These are phyloP conservation scores for Acronicta psi DNA, from an alignment of 2,888 invertebrate genomes.

Conservation along the genomic window DNA sequence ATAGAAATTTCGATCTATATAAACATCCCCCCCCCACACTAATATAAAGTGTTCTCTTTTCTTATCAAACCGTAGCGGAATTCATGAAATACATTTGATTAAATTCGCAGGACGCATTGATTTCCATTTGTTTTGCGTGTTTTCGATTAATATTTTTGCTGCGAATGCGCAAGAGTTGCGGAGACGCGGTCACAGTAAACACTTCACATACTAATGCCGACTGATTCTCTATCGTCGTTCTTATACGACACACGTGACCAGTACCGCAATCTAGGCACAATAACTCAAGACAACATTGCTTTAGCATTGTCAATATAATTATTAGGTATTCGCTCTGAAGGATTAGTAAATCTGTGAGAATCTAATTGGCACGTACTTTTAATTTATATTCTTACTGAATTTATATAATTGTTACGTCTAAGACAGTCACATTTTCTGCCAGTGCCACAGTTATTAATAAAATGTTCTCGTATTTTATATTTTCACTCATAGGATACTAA, in stretches of 20 bases:
- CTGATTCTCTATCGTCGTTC: constrained; percentile 34
- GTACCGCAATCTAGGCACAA: constrained; percentile 37
- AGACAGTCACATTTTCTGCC: neutral
- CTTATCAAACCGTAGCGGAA: constrained; percentile 21
- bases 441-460: neutral
- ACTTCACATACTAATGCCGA: constrained; percentile 41
- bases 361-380: neutral
- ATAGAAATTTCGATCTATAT: constrained; percentile 2
- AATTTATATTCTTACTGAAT: neutral
- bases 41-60: constrained; percentile 23
- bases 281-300: constrained; percentile 29
- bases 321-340: neutral
- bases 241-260: constrained; percentile 40
- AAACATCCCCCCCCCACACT: constrained; percentile 14
- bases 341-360: neutral
- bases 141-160: constrained; percentile 24
- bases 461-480: neutral
- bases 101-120: constrained; percentile 11
- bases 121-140: constrained; percentile 24
- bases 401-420: neutral
- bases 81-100: constrained; percentile 26
- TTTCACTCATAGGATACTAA: neutral
- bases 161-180: constrained; percentile 14
- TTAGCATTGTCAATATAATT: constrained; percentile 23
- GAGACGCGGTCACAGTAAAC: constrained; percentile 35